Conservation (phyloP, 2,888 invertebrate species). For the Caenorhabditis sp. region DNA sequence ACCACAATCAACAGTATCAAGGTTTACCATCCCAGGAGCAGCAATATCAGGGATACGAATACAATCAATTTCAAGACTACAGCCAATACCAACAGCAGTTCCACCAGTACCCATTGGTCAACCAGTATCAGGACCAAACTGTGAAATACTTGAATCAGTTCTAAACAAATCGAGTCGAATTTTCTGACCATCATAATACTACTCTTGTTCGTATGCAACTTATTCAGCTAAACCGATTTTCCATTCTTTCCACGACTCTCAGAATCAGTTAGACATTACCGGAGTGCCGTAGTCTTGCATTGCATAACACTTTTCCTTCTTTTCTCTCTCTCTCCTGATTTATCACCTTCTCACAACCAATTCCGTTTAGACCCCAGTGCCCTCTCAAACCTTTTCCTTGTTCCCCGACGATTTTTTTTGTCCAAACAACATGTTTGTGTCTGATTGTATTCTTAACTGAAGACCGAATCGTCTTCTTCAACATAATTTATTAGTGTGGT, state of each 20-base stretch:
- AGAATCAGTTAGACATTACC: slow-evolving; percentile 26
- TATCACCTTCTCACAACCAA: slow-evolving; percentile 26
- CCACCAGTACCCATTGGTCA: background rate
- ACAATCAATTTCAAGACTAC: background rate
- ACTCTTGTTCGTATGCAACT: slow-evolving; percentile 2
- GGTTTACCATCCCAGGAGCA: background rate
- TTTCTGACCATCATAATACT: background rate
- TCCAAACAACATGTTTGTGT: background rate
- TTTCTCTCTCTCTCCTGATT: background rate
- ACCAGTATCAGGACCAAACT: background rate
- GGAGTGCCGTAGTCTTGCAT: slow-evolving; percentile 55
- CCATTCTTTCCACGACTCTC: background rate
- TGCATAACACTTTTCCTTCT: slow-evolving; percentile 47
- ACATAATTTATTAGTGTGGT: slow-evolving; percentile 2
- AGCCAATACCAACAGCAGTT: slow-evolving; percentile 4
- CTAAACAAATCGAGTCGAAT: background rate
- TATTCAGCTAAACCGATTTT: background rate
- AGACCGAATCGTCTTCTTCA: background rate
- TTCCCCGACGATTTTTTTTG: background rate
- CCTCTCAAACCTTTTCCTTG: background rate
- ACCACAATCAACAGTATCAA: background rate
- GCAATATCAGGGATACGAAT: background rate
- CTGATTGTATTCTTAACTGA: background rate
- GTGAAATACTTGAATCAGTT: background rate
- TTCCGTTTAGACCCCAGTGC: slow-evolving; percentile 22